A percentile compares a stretch with the other conserved stretches of the same genome.
Conservation (phyloP, 2,888 invertebrate genomes). For the Falcaria lacertinaria region DNA sequence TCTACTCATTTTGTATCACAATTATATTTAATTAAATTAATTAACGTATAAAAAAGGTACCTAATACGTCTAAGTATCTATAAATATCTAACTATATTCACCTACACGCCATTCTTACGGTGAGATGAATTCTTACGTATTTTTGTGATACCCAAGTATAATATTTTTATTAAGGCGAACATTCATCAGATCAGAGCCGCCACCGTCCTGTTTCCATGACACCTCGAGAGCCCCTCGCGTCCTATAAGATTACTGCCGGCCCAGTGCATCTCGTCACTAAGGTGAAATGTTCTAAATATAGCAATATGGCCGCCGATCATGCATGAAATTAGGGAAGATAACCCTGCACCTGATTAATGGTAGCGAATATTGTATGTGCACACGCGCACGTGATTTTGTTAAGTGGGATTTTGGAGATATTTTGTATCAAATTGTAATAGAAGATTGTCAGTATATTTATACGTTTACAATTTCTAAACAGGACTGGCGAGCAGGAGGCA, state of each 20-base stretch:
- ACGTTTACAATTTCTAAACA: too few relatives aligned
- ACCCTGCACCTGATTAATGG: slow-evolving; percentile 7
- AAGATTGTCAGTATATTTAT: too few relatives aligned
- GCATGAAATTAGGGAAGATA: slow-evolving; percentile 54
- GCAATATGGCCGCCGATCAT: slow-evolving; percentile 52
- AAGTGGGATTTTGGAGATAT: neutral
- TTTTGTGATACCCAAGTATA: neutral
- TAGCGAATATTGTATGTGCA: slow-evolving; percentile 1
- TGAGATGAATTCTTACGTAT: too few relatives aligned
- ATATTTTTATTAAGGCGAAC: neutral
- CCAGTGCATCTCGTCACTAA: slow-evolving; percentile 45
- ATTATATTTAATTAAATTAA: too few relatives aligned
- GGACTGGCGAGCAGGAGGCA: too few relatives aligned
- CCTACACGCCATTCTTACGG: too few relatives aligned
- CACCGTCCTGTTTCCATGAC: neutral
- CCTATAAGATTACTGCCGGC: slow-evolving; percentile 61
- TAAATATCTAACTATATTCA: too few relatives aligned
- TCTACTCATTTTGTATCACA: too few relatives aligned
- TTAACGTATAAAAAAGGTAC: too few relatives aligned
- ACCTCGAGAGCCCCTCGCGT: slow-evolving; percentile 17
- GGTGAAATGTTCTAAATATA: slow-evolving; percentile 64
- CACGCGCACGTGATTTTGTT: neutral
- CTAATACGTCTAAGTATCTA: too few relatives aligned
- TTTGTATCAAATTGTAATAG: too few relatives aligned
- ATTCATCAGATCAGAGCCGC: neutral